These are phyloP conservation scores for Cephus nigrinus DNA, from an alignment of 2,888 invertebrate genomes.

Conservation along the genomic window DNA sequence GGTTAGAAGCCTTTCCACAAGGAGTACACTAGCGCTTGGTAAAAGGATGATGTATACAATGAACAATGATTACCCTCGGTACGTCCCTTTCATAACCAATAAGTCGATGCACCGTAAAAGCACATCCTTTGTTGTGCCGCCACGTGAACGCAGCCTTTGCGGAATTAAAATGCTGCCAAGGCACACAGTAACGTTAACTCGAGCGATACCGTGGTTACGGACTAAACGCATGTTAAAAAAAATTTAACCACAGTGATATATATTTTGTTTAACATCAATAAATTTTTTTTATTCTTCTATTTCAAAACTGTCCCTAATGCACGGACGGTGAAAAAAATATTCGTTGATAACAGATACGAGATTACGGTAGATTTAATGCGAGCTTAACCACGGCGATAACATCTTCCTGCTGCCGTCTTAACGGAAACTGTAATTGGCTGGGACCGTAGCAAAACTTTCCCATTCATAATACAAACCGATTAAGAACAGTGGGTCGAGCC, in stretches of 20 bases:
- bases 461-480: not conserved
- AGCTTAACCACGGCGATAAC: not conserved
- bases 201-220: not conserved
- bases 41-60: not conserved
- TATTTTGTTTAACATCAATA: not conserved
- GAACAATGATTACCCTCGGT: not conserved
- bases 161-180: not conserved
- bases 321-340: not conserved
- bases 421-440: conserved; percentile 2
- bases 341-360: not conserved
- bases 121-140: not conserved
- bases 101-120: not conserved
- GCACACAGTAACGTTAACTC: not conserved
- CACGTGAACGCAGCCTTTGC: not conserved
- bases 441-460: not conserved
- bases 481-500: not conserved
- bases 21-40: not conserved
- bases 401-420: not conserved
- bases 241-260: not conserved
- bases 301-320: not conserved
- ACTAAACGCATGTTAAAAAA: not conserved
- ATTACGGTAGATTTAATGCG: not conserved
- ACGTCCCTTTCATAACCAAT: not conserved
- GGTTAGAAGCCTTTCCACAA: not conserved
- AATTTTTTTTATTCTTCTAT: not conserved